These are phyloP conservation scores for Drosophila neocordata DNA, from an alignment of 1,140 invertebrate genomes.

Conservation along the genomic window DNA sequence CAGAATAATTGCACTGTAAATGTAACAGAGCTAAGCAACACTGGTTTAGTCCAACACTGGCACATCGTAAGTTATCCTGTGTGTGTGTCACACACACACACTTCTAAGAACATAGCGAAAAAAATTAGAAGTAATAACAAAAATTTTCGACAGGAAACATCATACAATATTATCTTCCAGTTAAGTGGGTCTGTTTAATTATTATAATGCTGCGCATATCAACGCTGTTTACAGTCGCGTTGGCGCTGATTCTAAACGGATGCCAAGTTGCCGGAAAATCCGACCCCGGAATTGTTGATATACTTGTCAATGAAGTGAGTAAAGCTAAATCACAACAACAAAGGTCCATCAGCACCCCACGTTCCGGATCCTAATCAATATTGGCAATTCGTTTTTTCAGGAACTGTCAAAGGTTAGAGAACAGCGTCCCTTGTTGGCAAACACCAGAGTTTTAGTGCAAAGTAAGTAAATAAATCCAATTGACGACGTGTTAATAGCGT, in stretches of 20 bases:
- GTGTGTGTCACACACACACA: conserved; percentile 4
- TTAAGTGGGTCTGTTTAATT: neutral
- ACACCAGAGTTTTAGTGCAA: conserved; percentile 70
- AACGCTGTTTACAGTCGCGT: conserved; percentile 35
- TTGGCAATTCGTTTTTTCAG: conserved; percentile 13
- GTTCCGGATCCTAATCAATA: conserved; percentile 24
- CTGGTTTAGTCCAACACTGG: neutral
- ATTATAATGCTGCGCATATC: conserved; percentile 34
- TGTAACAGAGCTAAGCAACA: neutral
- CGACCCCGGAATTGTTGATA: conserved; percentile 66
- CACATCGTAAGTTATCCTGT: neutral
- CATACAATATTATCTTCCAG: neutral
- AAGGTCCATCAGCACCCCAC: neutral
- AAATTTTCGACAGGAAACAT: neutral
- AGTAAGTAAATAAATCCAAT: conserved; percentile 48
- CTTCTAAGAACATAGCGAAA: conserved; percentile 2
- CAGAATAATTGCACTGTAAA: neutral
- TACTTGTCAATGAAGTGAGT: conserved; percentile 59
- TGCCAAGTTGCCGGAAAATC: conserved; percentile 48
- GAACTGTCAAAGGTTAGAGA: conserved; percentile 49
- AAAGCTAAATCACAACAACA: conserved; percentile 29
- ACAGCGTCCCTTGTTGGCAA: conserved; percentile 63
- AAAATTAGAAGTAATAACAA: conserved; percentile 34
- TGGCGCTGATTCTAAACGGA: conserved; percentile 36
- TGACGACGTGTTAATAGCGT: conserved; percentile 33